Evolutionary conservation across 2,113 vertebrate genomes (phyloP), one percentile per base, ranked within the genome.

Genomic region (Onychostruthus taczanowskii): DNA sequence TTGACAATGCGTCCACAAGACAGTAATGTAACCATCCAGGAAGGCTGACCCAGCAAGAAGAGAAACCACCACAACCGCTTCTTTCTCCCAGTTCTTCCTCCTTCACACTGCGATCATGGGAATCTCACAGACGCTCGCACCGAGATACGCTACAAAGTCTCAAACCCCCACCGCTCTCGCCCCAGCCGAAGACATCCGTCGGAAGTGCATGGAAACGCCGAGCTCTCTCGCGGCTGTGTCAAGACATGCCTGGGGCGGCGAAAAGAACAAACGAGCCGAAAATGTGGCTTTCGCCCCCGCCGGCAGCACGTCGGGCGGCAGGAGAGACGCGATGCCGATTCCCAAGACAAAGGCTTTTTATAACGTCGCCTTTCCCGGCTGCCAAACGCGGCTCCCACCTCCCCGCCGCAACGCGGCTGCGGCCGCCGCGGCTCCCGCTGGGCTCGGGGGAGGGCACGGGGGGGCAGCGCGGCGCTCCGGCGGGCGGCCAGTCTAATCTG

Each of bases 281-380:
- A 61, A 63, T 4, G 95, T 24, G 75, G 78, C 90, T 95, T 78
- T 95, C 90, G 44, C 79, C 91, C 18, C 94, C 93, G 90, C 89
- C 93, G 55, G 78, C 85, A 59, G 93, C 95, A 87, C 96, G 80
- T 78, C 61, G 94, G 79, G 89, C 90, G 37, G 69, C 89, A n/a
- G 84, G 61, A 28, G 43, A 52, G 89, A 47, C 4, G 92, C 69
- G 97, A 88, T 79, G 97, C 97, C 4, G 95, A 52, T 87, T 95
- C 69, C 92, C 88, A 28, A 98, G 96, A 98, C 97, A 98, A 98
- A 98, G 97, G 94, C 93, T 95, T 52, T 56, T 43, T 47, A 16
- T 35, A 79, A 55, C 91, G 93, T 61, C 49, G 90, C 90, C 89
- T 94, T 63, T 64, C 87, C 77, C 66, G 81, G 82, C 84, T 50